Percentiles rank a stretch among this genome's conserved stretches.
Conservation (phyloP, 2,797 vertebrate species). For the Scolopax rusticola region DNA sequence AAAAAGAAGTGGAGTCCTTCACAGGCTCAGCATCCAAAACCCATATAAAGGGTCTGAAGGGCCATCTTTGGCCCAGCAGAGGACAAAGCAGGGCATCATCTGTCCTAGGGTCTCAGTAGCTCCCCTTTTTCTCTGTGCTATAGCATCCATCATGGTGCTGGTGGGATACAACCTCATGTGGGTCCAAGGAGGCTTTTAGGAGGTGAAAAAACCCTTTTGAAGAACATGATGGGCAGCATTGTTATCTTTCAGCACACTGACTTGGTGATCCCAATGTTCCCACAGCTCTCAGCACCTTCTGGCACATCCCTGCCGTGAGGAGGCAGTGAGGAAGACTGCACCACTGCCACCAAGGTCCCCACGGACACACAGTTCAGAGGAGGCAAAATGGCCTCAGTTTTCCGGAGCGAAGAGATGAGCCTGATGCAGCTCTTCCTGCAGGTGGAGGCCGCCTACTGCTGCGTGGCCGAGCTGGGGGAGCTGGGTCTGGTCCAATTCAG, state of each 20-base stretch:
- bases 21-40: neutral
- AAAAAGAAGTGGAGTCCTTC: neutral
- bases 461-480: slow-evolving; percentile 82
- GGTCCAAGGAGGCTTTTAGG: neutral
- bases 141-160: neutral
- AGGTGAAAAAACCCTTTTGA: neutral
- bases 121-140: neutral
- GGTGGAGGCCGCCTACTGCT: slow-evolving; percentile 85
- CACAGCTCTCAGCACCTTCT: neutral
- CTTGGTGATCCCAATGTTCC: neutral
- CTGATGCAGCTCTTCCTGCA: slow-evolving; percentile 84
- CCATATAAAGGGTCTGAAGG: neutral
- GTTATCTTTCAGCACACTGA: neutral
- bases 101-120: neutral
- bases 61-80: neutral
- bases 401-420: slow-evolving; percentile 85
- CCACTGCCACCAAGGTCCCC: neutral
- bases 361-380: neutral
- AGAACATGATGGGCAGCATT: accelerated
- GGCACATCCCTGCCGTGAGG: neutral
- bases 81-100: neutral
- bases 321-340: neutral
- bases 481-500: slow-evolving; percentile 84
- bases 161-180: neutral
- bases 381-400: slow-evolving; percentile 76